A percentile compares a stretch with the other conserved stretches of the same genome.
These are phyloP conservation scores for Pocillopora grandis DNA, from an alignment of 92 coral and sea anemone species.

Conservation along the genomic window DNA sequence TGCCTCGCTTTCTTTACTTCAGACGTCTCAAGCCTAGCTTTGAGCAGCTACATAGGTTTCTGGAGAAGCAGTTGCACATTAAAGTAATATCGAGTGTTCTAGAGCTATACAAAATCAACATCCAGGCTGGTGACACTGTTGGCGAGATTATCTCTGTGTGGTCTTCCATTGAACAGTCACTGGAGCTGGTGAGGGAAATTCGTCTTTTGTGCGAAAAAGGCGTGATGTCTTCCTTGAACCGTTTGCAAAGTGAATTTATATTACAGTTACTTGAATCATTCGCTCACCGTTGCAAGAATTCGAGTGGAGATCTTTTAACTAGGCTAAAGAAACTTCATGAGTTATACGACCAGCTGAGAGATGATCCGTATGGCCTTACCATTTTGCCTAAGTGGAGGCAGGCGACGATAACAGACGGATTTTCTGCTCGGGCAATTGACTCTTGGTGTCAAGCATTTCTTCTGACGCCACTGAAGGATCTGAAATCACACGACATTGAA, in stretches of 20 bases:
- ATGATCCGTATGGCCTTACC: constrained; percentile 44
- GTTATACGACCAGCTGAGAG: constrained; percentile 11
- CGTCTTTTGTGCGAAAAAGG: background rate
- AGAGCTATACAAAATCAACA: constrained; percentile 12
- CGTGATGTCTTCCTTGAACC: background rate
- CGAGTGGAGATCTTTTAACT: constrained; percentile 18
- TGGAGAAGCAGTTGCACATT: constrained; percentile 14
- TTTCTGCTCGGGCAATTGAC: constrained; percentile 41
- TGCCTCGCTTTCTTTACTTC: background rate
- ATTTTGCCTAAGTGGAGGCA: constrained; percentile 58
- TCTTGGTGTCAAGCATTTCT: constrained; percentile 68
- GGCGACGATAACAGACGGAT: constrained; percentile 45
- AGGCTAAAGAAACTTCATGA: constrained; percentile 19
- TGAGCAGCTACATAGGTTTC: constrained; percentile 8
- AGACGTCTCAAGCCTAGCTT: constrained; percentile 1
- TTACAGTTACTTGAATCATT: constrained; percentile 13
- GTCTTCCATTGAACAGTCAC: background rate
- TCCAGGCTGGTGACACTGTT: constrained; percentile 16
- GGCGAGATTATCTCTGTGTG: constrained; percentile 26
- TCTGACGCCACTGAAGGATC: constrained; percentile 24
- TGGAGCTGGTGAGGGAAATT: background rate
- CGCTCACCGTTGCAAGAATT: constrained; percentile 28
- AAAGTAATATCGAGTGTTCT: constrained; percentile 2
- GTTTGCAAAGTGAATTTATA: background rate
- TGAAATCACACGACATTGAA: constrained; percentile 58